Percentiles rank a stretch among this genome's conserved stretches.
These are phyloP conservation scores for Lichenostomus cassidix DNA, from an alignment of 2,113 vertebrate genomes.

Conservation along the genomic window DNA sequence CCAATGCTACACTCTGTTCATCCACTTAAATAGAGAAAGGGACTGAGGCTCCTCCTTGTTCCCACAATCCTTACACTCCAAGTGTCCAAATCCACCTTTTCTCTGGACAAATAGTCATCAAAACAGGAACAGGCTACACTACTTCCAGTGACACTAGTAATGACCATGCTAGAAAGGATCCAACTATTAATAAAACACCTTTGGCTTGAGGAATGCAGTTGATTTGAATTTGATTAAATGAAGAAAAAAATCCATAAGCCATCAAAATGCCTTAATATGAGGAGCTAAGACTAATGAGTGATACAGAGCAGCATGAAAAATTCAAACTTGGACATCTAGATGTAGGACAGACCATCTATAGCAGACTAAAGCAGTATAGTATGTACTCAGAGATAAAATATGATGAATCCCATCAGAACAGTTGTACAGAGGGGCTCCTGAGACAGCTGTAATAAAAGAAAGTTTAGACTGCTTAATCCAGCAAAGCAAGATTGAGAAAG, in stretches of 20 bases:
- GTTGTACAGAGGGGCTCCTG: neutral
- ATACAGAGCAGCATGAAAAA: neutral
- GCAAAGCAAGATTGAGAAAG: neutral
- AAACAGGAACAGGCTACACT: neutral
- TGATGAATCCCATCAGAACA: neutral
- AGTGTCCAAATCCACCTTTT: neutral
- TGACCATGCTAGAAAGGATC: neutral
- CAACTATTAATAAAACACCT: neutral
- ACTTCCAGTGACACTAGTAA: neutral
- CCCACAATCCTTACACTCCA: neutral
- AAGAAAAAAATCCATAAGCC: neutral
- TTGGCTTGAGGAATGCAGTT: neutral
- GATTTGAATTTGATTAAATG: neutral
- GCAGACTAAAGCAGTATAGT: neutral
- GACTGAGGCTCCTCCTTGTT: neutral
- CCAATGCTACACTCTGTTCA: neutral
- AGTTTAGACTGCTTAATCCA: neutral
- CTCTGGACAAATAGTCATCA: neutral
- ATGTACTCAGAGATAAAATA: neutral
- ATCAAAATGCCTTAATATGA: neutral
- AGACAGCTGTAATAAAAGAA: neutral
- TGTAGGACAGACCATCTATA: neutral
- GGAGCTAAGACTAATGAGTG: neutral
- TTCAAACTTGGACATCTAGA: neutral
- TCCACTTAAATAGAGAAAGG: neutral